Evolutionary conservation across 2,888 invertebrate genomes (phyloP).

Genomic region (Aelia acuminata): DNA sequence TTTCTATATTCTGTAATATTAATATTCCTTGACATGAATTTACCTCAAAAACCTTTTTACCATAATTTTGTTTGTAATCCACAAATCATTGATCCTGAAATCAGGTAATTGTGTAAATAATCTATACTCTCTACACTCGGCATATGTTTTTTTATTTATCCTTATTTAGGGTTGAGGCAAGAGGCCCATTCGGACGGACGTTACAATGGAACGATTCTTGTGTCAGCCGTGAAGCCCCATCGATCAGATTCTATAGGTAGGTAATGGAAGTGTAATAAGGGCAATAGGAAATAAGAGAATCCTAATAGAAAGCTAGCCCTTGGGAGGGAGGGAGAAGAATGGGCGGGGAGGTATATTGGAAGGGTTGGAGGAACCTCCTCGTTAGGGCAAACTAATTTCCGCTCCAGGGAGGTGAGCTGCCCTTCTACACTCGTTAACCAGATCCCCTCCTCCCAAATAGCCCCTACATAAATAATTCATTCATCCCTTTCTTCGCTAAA

Average conservation of each 20-base stretch:
- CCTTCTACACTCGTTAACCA: conserved; percentile 19
- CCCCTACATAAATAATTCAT: conserved; percentile 41
- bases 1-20: too few relatives aligned
- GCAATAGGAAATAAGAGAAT: conserved; percentile 18
- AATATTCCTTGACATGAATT: too few relatives aligned
- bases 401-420: not conserved
- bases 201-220: not conserved
- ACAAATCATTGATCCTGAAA: too few relatives aligned
- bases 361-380: conserved; percentile 8
- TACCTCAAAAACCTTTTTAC: too few relatives aligned
- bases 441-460: conserved; percentile 2
- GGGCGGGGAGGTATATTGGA: not conserved
- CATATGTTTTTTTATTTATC: too few relatives aligned
- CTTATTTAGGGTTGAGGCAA: too few relatives aligned
- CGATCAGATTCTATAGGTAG: not conserved
- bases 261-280: not conserved
- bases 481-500: not conserved
- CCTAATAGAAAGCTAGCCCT: not conserved
- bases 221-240: not conserved
- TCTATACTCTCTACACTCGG: too few relatives aligned
- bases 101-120: too few relatives aligned
- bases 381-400: conserved; percentile 37
- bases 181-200: not conserved
- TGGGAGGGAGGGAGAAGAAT: not conserved
- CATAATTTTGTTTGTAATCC: too few relatives aligned